These are phyloP conservation scores for Neoitamus cyanurus DNA, from an alignment of 2,888 invertebrate species.

Conservation along the genomic window DNA sequence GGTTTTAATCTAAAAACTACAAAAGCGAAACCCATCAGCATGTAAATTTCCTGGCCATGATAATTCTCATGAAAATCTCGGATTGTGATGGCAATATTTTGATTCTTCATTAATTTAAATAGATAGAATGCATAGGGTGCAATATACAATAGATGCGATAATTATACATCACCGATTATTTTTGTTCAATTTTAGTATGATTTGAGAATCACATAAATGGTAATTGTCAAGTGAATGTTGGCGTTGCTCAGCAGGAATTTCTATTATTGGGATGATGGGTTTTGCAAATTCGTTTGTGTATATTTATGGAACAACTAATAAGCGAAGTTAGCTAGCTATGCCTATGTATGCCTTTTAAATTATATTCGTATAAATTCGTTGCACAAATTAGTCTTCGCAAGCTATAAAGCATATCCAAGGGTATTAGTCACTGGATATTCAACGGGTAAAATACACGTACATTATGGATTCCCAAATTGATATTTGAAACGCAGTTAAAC, in stretches of 20 bases:
- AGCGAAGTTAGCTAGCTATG: too few species aligned
- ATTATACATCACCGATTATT: neutral
- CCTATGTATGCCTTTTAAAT: too few species aligned
- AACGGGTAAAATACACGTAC: too few species aligned
- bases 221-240: neutral
- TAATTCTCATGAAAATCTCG: neutral
- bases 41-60: neutral
- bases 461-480: too few species aligned
- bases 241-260: neutral
- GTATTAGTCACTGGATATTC: too few species aligned
- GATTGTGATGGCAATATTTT: neutral
- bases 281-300: too few species aligned
- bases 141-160: neutral
- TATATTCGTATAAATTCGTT: too few species aligned
- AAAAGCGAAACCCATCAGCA: neutral
- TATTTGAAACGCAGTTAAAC: too few species aligned
- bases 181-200: neutral
- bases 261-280: neutral
- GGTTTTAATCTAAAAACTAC: neutral
- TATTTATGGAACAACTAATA: too few species aligned
- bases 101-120: neutral
- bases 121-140: neutral
- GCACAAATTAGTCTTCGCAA: too few species aligned
- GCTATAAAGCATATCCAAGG: too few species aligned
- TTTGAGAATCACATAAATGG: neutral